phyloP scores from a whole-genome alignment of 2,888 invertebrate genomes.

The Altica lythri region DNA sequence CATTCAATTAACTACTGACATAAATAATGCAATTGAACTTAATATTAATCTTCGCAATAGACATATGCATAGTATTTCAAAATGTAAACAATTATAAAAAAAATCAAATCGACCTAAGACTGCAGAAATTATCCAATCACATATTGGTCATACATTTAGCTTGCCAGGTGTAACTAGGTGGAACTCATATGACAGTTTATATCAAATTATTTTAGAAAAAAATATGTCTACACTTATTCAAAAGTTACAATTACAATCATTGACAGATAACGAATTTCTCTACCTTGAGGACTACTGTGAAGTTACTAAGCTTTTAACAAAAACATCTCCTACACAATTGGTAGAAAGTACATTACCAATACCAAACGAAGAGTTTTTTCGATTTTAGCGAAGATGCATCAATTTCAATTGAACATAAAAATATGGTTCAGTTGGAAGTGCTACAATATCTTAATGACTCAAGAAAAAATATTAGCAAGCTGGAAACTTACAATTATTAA shows the following conservation, averaged over 20 bases:
- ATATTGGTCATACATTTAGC: constrained; percentile 5
- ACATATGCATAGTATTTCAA: constrained; percentile 7
- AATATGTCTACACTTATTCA: constrained; percentile 1
- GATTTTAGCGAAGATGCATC: constrained; percentile 14
- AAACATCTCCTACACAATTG: not conserved
- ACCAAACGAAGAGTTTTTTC: constrained; percentile 4
- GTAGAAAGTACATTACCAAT: not conserved
- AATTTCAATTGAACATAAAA: not conserved
- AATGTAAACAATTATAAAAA: constrained; percentile 3
- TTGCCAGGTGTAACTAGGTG: not conserved
- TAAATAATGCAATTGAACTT: constrained; percentile 1
- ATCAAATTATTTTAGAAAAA: not conserved
- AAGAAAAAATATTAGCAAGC: not conserved
- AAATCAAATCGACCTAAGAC: constrained; percentile 6
- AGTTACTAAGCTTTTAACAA: not conserved
- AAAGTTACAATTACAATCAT: not conserved
- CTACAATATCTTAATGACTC: constrained; percentile 1
- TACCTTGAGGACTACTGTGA: constrained; percentile 4
- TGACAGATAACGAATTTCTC: not conserved
- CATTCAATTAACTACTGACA: constrained; percentile 5
- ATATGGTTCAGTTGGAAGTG: constrained; percentile 18
- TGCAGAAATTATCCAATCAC: constrained; percentile 4
- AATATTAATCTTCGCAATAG: not conserved
- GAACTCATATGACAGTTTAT: constrained; percentile 1
- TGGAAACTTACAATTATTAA: constrained; percentile 28